phyloP scores from a whole-genome alignment of 2,113 vertebrate species.

The Marmota flaviventris region DNA sequence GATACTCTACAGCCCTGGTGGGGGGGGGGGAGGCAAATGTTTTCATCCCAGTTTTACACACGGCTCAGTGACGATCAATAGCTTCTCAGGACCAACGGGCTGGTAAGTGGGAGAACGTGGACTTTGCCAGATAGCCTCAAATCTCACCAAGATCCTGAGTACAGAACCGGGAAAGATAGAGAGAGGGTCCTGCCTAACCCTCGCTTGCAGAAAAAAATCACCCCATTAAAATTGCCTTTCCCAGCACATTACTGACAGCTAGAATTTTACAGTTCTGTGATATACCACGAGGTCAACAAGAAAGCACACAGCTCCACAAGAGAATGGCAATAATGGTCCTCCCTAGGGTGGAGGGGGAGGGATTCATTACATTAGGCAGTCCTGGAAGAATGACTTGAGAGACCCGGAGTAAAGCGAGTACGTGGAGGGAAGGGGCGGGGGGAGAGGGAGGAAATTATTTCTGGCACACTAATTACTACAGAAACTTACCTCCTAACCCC shows the following conservation, averaged over 20 bases:
- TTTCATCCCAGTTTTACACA: not conserved
- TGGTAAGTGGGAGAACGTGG: not conserved
- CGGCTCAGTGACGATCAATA: not conserved
- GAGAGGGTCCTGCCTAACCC: conserved; percentile 25
- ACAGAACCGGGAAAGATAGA: not conserved
- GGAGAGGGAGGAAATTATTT: conserved; percentile 64
- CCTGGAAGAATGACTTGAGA: conserved; percentile 55
- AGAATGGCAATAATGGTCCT: not conserved
- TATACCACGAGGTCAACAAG: conserved; percentile 46
- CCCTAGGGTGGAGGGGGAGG: conserved; percentile 16
- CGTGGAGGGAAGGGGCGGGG: not conserved
- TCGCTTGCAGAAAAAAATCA: conserved; percentile 36
- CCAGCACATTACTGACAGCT: not conserved
- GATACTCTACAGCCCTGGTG: not conserved
- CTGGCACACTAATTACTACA: conserved; percentile 79
- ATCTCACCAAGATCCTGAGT: not conserved
- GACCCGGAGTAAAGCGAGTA: conserved; percentile 35
- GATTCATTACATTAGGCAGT: conserved; percentile 65
- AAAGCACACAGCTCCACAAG: not conserved
- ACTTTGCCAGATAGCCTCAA: not conserved
- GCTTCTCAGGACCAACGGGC: not conserved
- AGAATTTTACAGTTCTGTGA: conserved; percentile 47
- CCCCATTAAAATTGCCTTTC: conserved; percentile 33
- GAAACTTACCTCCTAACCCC: conserved; percentile 71
- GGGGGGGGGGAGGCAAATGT: not conserved